Conservation (phyloP, 1,140 invertebrate genomes). For the Conus ventricosus region DNA sequence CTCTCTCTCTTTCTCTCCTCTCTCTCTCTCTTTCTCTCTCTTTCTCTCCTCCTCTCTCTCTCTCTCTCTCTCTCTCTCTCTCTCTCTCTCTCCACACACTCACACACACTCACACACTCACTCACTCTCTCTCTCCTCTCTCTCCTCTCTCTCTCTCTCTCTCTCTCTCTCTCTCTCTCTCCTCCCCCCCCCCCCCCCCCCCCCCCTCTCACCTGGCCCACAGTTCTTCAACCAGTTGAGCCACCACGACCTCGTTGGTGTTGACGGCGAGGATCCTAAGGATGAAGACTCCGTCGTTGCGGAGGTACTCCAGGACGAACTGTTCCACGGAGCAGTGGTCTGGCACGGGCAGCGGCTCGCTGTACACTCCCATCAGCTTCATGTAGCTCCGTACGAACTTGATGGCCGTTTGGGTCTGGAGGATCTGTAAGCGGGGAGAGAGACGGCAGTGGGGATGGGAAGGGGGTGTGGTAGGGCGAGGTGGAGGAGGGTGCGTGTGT, state of each 20-base stretch:
- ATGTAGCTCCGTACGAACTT: slow-evolving; percentile 48
- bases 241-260: slow-evolving; percentile 47
- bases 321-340: slow-evolving; percentile 33
- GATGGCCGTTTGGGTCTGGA: slow-evolving; percentile 22
- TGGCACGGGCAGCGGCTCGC: neutral
- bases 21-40: too few species aligned
- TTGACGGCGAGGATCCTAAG: slow-evolving; percentile 56
- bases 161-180: too few species aligned
- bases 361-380: slow-evolving; percentile 38
- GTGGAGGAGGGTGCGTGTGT: too few species aligned
- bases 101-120: neutral
- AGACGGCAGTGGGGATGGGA: neutral
- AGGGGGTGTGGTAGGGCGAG: neutral
- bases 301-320: slow-evolving; percentile 50
- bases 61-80: too few species aligned
- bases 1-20: too few species aligned
- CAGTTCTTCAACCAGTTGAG: slow-evolving; percentile 35
- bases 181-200: too few species aligned
- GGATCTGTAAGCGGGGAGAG: slow-evolving; percentile 6
- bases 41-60: too few species aligned
- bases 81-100: neutral
- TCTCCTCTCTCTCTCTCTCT: neutral
- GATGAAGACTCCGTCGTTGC: slow-evolving; percentile 54
- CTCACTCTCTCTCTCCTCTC: neutral
- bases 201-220: slow-evolving; percentile 12